Evolutionary conservation across 2,113 vertebrate genomes (phyloP).

Genomic region (Apodemus speciosus): DNA sequence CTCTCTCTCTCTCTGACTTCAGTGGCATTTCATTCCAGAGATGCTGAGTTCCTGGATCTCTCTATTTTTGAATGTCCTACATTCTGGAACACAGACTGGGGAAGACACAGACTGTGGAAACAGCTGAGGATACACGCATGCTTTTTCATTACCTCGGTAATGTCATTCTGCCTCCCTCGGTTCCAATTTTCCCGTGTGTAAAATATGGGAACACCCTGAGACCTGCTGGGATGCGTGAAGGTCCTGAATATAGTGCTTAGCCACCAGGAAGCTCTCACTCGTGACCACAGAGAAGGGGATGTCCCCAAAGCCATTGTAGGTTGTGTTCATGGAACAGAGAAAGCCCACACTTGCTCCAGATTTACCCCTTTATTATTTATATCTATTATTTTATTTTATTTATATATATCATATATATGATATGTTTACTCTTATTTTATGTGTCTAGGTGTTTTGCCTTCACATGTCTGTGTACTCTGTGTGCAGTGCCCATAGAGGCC

Average conservation of each 20-base stretch:
- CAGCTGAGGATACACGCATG: background rate
- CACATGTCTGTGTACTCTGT: background rate
- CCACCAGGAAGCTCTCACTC: background rate
- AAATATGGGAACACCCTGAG: background rate
- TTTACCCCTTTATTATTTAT: background rate
- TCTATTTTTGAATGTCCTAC: slow-evolving; percentile 63
- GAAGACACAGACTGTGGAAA: background rate
- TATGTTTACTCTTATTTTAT: no score
- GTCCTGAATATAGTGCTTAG: background rate
- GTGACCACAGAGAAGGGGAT: background rate
- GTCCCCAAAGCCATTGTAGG: background rate
- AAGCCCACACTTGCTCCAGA: background rate
- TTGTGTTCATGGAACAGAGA: background rate
- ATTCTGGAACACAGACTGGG: slow-evolving; percentile 5
- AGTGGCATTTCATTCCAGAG: slow-evolving; percentile 16
- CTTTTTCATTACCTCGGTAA: background rate
- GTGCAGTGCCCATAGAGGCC: background rate
- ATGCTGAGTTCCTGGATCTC: slow-evolving; percentile 33
- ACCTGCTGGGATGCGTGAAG: background rate
- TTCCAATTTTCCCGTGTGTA: background rate
- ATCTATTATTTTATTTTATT: background rate
- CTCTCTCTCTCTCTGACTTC: slow-evolving; percentile 51
- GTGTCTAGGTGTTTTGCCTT: no score
- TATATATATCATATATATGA: no score
- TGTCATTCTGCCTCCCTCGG: background rate